These are phyloP conservation scores for Ceriagrion tenellum DNA, from an alignment of 2,888 invertebrate genomes.

Conservation along the genomic window DNA sequence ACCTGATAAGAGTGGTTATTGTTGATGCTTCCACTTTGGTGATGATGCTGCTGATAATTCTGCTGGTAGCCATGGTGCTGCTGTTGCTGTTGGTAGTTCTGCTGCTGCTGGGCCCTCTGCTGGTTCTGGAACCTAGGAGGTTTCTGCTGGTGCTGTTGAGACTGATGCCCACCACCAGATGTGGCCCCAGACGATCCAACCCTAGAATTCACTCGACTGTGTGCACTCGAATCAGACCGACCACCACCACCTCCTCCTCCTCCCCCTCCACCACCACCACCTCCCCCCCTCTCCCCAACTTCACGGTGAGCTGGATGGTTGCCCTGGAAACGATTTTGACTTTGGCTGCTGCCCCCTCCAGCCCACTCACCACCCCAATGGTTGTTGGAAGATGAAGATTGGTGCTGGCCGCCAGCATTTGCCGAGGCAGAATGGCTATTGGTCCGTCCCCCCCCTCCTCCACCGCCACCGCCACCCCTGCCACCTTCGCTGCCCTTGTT, in stretches of 20 bases:
- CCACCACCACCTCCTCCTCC: slow-evolving; percentile 66
- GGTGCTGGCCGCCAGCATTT: slow-evolving; percentile 66
- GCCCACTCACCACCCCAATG: slow-evolving; percentile 57
- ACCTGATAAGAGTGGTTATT: slow-evolving; percentile 63
- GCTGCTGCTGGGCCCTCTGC: slow-evolving; percentile 76
- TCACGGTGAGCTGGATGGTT: slow-evolving; percentile 55
- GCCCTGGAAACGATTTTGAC: slow-evolving; percentile 34
- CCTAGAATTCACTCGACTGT: slow-evolving; percentile 18
- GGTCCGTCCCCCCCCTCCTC: slow-evolving; percentile 56
- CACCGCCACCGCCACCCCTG: slow-evolving; percentile 45
- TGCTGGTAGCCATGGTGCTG: slow-evolving; percentile 72
- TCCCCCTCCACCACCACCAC: slow-evolving; percentile 66
- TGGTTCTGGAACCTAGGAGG: slow-evolving; percentile 82
- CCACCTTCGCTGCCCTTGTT: slow-evolving; percentile 60
- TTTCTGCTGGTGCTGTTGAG: slow-evolving; percentile 78
- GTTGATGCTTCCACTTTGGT: slow-evolving; percentile 49
- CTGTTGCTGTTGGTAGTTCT: slow-evolving; percentile 74
- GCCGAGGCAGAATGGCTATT: slow-evolving; percentile 53
- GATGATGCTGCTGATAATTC: slow-evolving; percentile 59
- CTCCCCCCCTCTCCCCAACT: neutral
- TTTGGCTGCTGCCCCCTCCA: neutral
- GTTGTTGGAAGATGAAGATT: slow-evolving; percentile 50
- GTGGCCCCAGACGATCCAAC: neutral
- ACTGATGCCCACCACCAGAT: neutral
- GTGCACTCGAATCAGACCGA: slow-evolving; percentile 31